Evolutionary conservation across 2,888 invertebrate species (phyloP).

Genomic region (Drymonia ruficornis): DNA sequence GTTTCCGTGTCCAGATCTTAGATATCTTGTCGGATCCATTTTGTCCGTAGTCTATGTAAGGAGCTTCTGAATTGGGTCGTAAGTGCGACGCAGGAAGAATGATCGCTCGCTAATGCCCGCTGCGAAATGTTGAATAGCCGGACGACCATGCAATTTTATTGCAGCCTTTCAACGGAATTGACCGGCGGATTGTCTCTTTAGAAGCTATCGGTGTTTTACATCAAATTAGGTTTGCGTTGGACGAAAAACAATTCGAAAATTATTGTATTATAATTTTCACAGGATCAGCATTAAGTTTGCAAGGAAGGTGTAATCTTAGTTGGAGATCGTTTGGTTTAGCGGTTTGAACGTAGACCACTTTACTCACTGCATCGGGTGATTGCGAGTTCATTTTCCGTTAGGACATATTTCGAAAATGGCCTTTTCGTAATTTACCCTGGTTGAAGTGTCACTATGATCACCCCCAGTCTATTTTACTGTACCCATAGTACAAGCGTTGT

Average conservation of each 20-base stretch:
- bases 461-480: no score
- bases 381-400: no score
- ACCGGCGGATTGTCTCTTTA: constrained; percentile 23
- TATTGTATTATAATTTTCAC: not conserved
- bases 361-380: no score
- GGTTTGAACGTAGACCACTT: no score
- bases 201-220: constrained; percentile 23
- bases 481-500: no score
- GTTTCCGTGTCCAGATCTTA: constrained; percentile 10
- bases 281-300: not conserved
- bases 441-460: no score
- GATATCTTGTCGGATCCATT: constrained; percentile 21
- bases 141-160: constrained; percentile 52
- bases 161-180: constrained; percentile 40
- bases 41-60: constrained; percentile 28
- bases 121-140: constrained; percentile 42
- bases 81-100: constrained; percentile 55
- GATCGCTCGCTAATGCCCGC: constrained; percentile 56
- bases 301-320: not conserved
- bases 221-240: constrained; percentile 11
- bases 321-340: no score
- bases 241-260: not conserved
- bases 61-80: constrained; percentile 39
- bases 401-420: no score
- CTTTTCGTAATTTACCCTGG: no score